These are phyloP conservation scores for Hypotaenidia philippensis DNA, from an alignment of 2,797 vertebrate genomes.

Conservation along the genomic window DNA sequence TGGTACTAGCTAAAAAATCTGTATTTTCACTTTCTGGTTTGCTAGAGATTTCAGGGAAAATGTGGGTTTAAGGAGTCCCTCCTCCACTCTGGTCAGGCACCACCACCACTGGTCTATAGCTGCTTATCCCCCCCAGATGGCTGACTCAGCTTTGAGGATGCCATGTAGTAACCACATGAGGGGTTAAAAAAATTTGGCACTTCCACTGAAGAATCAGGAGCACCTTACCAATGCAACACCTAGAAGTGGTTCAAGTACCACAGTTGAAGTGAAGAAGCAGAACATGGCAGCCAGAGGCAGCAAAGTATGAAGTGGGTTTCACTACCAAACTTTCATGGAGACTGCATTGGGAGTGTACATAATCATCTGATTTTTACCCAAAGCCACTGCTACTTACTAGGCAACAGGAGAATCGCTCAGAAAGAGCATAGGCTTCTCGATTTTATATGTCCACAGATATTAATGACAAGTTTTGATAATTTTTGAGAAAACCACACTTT, in stretches of 20 bases:
- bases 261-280: background rate
- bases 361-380: accelerated
- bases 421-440: background rate
- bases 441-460: background rate
- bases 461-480: background rate
- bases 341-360: accelerated
- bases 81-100: accelerated
- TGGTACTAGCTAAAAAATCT: background rate
- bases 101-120: background rate
- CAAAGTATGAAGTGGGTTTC: background rate
- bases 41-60: background rate
- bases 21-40: background rate
- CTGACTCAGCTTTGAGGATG: background rate
- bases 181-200: accelerated
- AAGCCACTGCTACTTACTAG: background rate
- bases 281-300: accelerated
- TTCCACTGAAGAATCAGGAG: background rate
- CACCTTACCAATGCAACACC: background rate
- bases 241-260: background rate
- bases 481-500: background rate
- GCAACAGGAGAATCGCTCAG: background rate
- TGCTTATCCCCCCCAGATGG: background rate
- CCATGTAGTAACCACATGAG: background rate
- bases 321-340: background rate
- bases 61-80: accelerated